phyloP scores from a whole-genome alignment of 2,888 invertebrate species.

The Trissolcus brochymenae region DNA sequence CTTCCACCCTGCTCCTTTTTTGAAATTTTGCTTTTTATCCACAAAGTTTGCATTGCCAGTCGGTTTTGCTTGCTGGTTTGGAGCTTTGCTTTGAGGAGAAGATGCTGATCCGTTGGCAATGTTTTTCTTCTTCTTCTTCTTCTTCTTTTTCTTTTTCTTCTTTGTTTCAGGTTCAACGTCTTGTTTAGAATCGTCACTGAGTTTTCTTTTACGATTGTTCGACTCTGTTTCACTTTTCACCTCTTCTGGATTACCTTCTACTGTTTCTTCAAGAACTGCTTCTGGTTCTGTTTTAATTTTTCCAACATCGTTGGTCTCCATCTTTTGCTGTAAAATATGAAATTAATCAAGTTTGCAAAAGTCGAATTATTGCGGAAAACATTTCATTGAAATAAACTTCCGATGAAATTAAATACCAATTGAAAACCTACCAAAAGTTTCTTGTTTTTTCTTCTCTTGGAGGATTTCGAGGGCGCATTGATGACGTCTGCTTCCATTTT shows the following conservation, averaged over 20 bases:
- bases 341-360: too few species aligned
- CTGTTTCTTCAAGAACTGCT: constrained; percentile 55
- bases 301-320: background rate
- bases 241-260: constrained; percentile 57
- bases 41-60: background rate
- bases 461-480: background rate
- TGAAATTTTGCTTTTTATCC: constrained; percentile 13
- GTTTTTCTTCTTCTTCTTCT: constrained; percentile 52
- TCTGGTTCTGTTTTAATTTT: background rate
- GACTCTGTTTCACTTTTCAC: constrained; percentile 46
- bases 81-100: background rate
- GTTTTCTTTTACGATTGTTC: constrained; percentile 27
- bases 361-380: too few species aligned
- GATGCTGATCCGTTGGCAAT: background rate
- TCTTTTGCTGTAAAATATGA: background rate
- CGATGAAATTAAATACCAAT: background rate
- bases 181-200: constrained; percentile 2
- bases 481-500: background rate
- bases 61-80: constrained; percentile 5
- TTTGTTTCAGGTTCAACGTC: constrained; percentile 26
- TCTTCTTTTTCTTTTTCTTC: constrained; percentile 59
- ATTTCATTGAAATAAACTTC: background rate
- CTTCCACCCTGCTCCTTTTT: constrained; percentile 37
- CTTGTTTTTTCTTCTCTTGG: background rate
- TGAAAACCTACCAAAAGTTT: background rate